Conservation (phyloP, 2,888 invertebrate species). For the Siphlonurus alternatus region DNA sequence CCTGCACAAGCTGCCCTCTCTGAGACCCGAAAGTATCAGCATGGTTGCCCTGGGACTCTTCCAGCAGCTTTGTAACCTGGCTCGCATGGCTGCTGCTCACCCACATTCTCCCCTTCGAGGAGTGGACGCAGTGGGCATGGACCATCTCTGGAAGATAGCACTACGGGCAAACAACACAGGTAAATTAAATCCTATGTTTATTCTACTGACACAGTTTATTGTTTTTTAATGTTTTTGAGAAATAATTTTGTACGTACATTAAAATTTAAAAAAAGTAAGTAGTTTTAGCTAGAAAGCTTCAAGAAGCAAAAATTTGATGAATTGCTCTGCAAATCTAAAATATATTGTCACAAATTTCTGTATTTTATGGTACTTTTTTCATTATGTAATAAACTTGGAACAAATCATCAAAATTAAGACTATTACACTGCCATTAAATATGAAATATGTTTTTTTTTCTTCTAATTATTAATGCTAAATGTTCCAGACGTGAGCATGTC, state of each 20-base stretch:
- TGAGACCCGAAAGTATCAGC: constrained; percentile 77
- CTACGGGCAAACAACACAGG: constrained; percentile 73
- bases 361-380: background rate
- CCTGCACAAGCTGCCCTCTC: constrained; percentile 70
- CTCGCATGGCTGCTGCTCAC: constrained; percentile 55
- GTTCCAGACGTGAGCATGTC: constrained; percentile 72
- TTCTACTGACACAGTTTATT: no score
- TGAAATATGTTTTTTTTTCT: no score
- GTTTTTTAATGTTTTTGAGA: no score
- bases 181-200: constrained; percentile 22
- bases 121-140: constrained; percentile 66
- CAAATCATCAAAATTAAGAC: no score
- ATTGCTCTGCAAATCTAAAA: constrained; percentile 5
- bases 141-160: constrained; percentile 88
- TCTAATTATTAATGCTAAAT: no score
- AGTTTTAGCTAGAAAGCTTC: no score
- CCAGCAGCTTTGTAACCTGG: constrained; percentile 78
- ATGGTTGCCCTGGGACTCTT: constrained; percentile 83
- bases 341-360: constrained; percentile 1
- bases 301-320: no score
- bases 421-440: no score
- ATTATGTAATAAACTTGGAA: constrained; percentile 6
- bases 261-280: no score
- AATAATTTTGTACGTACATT: no score
- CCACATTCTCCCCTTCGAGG: constrained; percentile 32